Conservation (phyloP, 2,888 invertebrate genomes). For the Stictocephala bisonia region DNA sequence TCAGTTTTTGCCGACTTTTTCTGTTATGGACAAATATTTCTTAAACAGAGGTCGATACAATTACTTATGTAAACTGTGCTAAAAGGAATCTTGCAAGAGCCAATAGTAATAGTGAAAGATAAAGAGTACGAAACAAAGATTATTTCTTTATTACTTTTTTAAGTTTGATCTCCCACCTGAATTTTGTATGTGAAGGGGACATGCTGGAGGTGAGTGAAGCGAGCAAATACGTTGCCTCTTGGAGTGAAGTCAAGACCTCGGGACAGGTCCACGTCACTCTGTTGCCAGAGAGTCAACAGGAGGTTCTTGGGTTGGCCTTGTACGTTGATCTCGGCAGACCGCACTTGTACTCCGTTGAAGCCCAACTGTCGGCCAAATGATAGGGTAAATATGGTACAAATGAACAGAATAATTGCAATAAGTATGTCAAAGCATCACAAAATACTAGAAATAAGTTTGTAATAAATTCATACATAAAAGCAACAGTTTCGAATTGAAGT, state of each 20-base stretch:
- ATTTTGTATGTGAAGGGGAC: slow-evolving; percentile 73
- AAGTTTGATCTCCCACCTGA: no score
- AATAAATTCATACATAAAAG: not conserved
- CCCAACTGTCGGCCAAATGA: slow-evolving; percentile 66
- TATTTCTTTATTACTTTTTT: slow-evolving; percentile 50
- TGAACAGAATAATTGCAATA: not conserved
- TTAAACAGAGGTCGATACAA: no score
- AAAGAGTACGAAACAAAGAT: not conserved
- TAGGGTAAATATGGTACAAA: not conserved
- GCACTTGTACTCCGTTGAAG: slow-evolving; percentile 73
- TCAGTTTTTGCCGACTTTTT: no score
- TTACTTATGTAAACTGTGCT: no score
- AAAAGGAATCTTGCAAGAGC: no score
- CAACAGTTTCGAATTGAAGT: no score
- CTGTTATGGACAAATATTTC: no score
- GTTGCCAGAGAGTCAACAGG: slow-evolving; percentile 81
- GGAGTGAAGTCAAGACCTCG: slow-evolving; percentile 87
- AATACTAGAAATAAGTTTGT: not conserved
- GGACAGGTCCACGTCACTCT: slow-evolving; percentile 80
- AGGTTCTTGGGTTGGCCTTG: slow-evolving; percentile 68
- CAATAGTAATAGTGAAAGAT: not conserved
- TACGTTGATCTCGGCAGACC: slow-evolving; percentile 68
- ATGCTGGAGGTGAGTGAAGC: slow-evolving; percentile 84
- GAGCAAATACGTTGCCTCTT: slow-evolving; percentile 77
- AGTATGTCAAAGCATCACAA: not conserved